These are phyloP conservation scores for Mus caroli DNA, from an alignment of 2,797 vertebrate species.

Conservation along the genomic window DNA sequence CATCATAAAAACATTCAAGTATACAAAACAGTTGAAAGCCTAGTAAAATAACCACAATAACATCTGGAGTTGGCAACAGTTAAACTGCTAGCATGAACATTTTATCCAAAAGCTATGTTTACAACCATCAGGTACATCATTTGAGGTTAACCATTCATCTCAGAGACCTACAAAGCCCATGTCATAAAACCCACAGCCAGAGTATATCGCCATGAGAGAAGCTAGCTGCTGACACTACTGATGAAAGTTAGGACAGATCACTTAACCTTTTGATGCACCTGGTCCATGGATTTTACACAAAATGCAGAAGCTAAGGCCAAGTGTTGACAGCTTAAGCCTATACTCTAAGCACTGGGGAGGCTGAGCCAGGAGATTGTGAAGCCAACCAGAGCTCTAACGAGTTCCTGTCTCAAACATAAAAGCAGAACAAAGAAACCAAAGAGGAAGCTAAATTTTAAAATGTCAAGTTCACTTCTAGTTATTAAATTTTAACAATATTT, in stretches of 20 bases:
- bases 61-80: background rate
- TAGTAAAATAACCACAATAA: slow-evolving; percentile 14
- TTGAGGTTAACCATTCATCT: background rate
- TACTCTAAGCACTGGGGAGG: background rate
- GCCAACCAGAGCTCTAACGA: background rate
- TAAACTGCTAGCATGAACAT: background rate
- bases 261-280: background rate
- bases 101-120: background rate
- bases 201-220: background rate
- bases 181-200: background rate
- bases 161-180: slow-evolving; percentile 28
- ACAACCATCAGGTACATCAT: background rate
- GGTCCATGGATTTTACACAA: background rate
- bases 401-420: background rate
- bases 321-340: background rate
- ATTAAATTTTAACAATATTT: background rate
- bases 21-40: slow-evolving; percentile 3
- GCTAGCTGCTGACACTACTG: background rate
- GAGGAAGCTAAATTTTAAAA: slow-evolving; percentile 3
- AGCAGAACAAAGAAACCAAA: background rate
- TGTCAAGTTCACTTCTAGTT: background rate
- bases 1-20: slow-evolving; percentile 22
- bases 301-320: background rate
- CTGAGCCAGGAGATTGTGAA: background rate
- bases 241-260: background rate